A percentile compares a stretch with the other conserved stretches of the same genome.
phyloP scores from a whole-genome alignment of 2,797 vertebrate genomes.

The Peromyscus eremicus region DNA sequence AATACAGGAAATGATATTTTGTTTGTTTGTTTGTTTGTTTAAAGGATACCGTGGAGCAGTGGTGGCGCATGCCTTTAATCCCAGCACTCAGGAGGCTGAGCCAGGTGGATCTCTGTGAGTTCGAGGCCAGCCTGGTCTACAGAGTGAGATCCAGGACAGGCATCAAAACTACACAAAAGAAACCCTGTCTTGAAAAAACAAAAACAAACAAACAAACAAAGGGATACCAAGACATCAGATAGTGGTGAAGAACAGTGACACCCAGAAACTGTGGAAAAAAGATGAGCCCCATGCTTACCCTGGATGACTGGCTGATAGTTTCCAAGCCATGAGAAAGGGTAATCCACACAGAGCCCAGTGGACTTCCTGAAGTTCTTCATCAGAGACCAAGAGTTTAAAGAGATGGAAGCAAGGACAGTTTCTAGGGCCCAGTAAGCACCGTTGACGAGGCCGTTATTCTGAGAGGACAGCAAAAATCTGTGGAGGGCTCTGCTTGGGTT shows the following conservation, averaged over 20 bases:
- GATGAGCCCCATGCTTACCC: background rate
- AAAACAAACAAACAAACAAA: background rate
- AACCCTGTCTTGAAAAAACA: too few relatives aligned
- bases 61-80: too few relatives aligned
- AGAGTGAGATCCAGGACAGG: too few relatives aligned
- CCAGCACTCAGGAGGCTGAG: too few relatives aligned
- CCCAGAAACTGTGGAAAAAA: background rate
- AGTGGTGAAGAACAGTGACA: background rate
- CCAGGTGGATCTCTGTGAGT: too few relatives aligned
- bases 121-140: too few relatives aligned
- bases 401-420: background rate
- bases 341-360: background rate
- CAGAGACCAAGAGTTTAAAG: background rate
- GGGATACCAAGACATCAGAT: background rate
- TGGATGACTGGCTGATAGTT: background rate
- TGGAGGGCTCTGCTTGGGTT: background rate
- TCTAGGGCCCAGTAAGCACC: background rate
- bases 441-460: background rate
- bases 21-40: background rate
- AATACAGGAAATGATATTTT: background rate
- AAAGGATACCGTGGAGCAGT: background rate
- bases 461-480: background rate
- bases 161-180: too few relatives aligned
- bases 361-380: background rate
- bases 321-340: background rate